These are phyloP conservation scores for Myzus persicae DNA, from an alignment of 1,140 invertebrate species.

Conservation along the genomic window DNA sequence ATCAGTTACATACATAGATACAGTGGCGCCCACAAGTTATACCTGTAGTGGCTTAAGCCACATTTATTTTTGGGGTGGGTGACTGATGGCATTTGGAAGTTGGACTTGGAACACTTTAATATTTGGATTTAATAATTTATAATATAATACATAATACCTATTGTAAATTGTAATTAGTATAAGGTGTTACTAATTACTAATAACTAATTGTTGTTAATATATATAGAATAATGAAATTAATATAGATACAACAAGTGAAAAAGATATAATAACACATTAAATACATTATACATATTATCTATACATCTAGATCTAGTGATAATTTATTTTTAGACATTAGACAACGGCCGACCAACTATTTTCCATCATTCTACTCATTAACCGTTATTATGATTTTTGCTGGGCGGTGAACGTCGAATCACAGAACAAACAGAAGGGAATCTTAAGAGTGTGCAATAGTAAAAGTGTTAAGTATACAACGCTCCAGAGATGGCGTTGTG, in stretches of 20 bases:
- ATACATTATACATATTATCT: neutral
- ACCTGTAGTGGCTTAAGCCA: neutral
- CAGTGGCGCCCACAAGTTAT: neutral
- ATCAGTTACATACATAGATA: no score
- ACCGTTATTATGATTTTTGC: no score
- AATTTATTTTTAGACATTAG: no score
- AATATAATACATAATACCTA: neutral
- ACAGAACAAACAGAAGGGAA: no score
- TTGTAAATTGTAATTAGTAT: neutral
- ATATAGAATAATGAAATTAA: neutral
- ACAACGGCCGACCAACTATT: no score
- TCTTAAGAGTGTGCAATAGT: no score
- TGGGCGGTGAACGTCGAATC: no score
- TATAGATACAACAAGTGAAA: neutral
- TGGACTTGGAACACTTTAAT: neutral
- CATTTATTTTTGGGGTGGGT: conserved; percentile 17
- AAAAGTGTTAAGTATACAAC: no score
- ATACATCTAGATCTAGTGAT: no score
- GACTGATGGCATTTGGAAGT: neutral
- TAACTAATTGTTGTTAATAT: neutral
- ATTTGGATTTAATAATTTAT: neutral
- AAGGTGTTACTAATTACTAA: neutral
- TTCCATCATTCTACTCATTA: no score
- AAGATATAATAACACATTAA: neutral
- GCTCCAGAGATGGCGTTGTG: no score